Evolutionary conservation across 2,888 invertebrate genomes (phyloP), one percentile per base, ranked within the genome.

Genomic region (Polyommatus iphigenia): DNA sequence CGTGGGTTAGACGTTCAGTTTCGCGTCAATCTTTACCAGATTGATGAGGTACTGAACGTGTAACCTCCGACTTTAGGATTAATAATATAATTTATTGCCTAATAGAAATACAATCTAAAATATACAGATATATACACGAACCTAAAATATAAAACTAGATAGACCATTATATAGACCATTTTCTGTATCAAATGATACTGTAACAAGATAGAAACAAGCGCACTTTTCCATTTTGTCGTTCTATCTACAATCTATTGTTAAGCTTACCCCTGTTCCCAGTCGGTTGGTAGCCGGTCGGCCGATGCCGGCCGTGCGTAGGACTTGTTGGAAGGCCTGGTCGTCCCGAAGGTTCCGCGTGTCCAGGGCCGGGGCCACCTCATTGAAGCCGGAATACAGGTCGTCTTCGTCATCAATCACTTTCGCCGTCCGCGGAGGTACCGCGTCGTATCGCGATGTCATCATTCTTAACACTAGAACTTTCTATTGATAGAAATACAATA

Each of bases 301-400:
- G 24, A 96, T 96, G 85, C 97, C 96, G 81, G 97, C 96, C 1
- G 95, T 96, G 82, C 96, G 95, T n/a, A 97, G 94, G 15, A 97
- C 96, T 87, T 97, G 96, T 88, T 97, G 97, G 84, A 97, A 96
- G 46, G 94, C 95, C 82, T 96, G 95, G 88, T 97, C 97, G 82
- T 96, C 95, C 77, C 96, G 95, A 80, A 97, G 88, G 85, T 96
- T 96, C 87, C 96, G 93, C 0, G 95, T 95, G 83, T 95, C 96
- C 80, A 96, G 91, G 2, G 96, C 95, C 1, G 96, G 95, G 8
- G 96, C 94, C 81, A 95, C 96, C 41, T 96, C 96, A 84, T 96
- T 96, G 86, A 96, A 96, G 3, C 96, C 96, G 8, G 94, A 90
- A 85, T 96, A 96, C 71, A 96, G 85, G 80, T 96, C 96, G 78